Evolutionary conservation across 2,888 invertebrate species (phyloP).

Genomic region (Halictus ligatus): DNA sequence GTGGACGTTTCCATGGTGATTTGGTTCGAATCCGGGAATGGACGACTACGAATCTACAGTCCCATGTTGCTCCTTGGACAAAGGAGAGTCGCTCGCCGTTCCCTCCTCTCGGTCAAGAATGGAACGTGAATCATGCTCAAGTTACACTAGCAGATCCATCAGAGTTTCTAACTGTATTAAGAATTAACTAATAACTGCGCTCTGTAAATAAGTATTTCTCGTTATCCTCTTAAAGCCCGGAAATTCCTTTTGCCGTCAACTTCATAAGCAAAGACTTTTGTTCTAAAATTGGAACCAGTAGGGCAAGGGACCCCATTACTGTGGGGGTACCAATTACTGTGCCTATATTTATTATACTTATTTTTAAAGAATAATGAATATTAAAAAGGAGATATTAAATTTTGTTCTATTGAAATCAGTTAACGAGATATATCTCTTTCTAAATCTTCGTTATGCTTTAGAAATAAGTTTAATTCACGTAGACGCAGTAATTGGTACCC

Average conservation of each 20-base stretch:
- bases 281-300: neutral
- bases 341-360: no score
- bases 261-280: slow-evolving; percentile 12
- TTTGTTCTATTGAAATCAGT: no score
- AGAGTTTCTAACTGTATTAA: slow-evolving; percentile 35
- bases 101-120: slow-evolving; percentile 30
- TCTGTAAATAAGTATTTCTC: slow-evolving; percentile 48
- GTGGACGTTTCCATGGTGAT: slow-evolving; percentile 42
- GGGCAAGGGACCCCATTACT: no score
- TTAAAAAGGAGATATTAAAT: no score
- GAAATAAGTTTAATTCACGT: no score
- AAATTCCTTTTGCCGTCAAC: slow-evolving; percentile 23
- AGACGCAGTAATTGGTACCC: no score
- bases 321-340: no score
- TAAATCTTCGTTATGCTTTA: no score
- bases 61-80: slow-evolving; percentile 45
- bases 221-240: slow-evolving; percentile 50
- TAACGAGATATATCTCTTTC: no score
- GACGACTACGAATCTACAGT: slow-evolving; percentile 29
- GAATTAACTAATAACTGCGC: slow-evolving; percentile 44
- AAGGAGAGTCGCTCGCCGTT: slow-evolving; percentile 36
- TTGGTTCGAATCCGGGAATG: slow-evolving; percentile 32
- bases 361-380: no score
- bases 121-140: slow-evolving; percentile 52
- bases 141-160: slow-evolving; percentile 52